Evolutionary conservation across 2,113 vertebrate genomes (phyloP).

Genomic region (Antigone vipio): DNA sequence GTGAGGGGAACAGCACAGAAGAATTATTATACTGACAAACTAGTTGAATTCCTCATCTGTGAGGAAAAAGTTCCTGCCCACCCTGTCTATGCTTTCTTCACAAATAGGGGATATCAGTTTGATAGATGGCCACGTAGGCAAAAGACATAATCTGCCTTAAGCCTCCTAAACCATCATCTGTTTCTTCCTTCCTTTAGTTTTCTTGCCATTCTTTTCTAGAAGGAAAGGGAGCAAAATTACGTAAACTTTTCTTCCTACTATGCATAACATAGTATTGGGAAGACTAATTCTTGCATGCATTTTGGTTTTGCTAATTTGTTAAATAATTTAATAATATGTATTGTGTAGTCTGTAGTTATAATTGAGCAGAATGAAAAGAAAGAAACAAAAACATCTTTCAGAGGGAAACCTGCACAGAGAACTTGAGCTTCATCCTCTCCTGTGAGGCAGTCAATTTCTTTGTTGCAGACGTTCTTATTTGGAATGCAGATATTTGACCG

Average conservation of each 20-base stretch:
- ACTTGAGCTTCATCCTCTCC: conserved; percentile 82
- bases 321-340: not conserved
- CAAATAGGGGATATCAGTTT: not conserved
- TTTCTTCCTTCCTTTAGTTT: not conserved
- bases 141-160: not conserved
- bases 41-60: not conserved
- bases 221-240: not conserved
- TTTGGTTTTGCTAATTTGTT: not conserved
- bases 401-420: conserved; percentile 60
- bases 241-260: not conserved
- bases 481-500: conserved; percentile 84
- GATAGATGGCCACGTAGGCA: not conserved
- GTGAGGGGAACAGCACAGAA: not conserved
- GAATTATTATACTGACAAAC: not conserved
- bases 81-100: not conserved
- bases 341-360: not conserved
- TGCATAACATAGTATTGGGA: not conserved
- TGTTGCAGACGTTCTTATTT: conserved; percentile 54
- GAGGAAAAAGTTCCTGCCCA: not conserved
- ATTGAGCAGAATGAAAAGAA: not conserved
- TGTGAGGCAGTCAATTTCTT: conserved; percentile 85
- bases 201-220: not conserved
- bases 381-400: not conserved
- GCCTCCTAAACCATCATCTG: not conserved
- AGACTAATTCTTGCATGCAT: not conserved